phyloP scores from a whole-genome alignment of 2,113 vertebrate genomes.

The Micromys minutus region DNA sequence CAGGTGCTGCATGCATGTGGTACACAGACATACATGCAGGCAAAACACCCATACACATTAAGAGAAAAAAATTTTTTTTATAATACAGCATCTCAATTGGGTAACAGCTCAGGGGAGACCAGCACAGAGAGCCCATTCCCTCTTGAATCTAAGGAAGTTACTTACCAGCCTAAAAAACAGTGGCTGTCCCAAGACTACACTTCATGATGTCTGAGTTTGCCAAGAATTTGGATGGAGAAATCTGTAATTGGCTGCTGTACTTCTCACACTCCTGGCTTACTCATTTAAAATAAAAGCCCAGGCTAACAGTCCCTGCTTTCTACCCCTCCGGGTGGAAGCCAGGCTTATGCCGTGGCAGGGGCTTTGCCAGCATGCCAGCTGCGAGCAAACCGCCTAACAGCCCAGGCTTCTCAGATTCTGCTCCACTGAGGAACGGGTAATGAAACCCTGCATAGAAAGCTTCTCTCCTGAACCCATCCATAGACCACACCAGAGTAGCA shows the following conservation, averaged over 20 bases:
- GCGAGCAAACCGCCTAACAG: neutral
- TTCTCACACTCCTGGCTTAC: conserved; percentile 1
- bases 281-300: conserved; percentile 38
- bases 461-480: neutral
- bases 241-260: conserved; percentile 67
- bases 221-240: conserved; percentile 25
- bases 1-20: neutral
- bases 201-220: conserved; percentile 67
- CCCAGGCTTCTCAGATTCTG: neutral
- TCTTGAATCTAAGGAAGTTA: neutral
- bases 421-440: neutral
- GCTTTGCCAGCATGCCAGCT: neutral
- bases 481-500: neutral
- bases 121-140: conserved; percentile 30
- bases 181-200: conserved; percentile 41
- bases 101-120: conserved; percentile 72
- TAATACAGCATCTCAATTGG: conserved; percentile 62
- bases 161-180: conserved; percentile 56
- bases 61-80: neutral
- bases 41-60: neutral
- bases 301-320: neutral
- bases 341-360: neutral
- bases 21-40: neutral
- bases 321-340: neutral
- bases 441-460: neutral